phyloP scores from a whole-genome alignment of 2,797 vertebrate species.

The Allobates femoralis region DNA sequence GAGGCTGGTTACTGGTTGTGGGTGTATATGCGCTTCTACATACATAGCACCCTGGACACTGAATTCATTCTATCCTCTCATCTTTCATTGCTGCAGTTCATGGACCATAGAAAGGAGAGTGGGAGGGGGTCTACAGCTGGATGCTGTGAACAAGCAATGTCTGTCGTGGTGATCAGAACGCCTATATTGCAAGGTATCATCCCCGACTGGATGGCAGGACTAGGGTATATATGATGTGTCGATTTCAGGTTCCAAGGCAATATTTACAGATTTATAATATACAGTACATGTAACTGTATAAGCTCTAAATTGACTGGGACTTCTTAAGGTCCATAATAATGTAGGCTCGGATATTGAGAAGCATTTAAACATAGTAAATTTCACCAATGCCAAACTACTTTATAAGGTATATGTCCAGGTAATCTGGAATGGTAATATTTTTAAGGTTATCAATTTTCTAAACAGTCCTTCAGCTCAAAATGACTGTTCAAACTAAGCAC shows the following conservation, averaged over 20 bases:
- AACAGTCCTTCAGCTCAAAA: no score
- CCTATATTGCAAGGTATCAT: background rate
- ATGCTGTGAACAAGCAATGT: background rate
- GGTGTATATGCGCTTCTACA: background rate
- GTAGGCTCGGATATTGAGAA: background rate
- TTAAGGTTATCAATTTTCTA: no score
- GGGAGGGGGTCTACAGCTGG: background rate
- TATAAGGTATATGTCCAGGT: no score
- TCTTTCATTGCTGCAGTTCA: background rate
- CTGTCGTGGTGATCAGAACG: background rate
- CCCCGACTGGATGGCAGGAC: background rate
- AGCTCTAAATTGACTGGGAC: no score
- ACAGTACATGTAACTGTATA: no score
- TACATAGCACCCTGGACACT: background rate
- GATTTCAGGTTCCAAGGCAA: background rate
- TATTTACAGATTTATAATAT: background rate
- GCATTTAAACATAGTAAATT: no score
- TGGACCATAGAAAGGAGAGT: background rate
- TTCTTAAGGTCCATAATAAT: background rate
- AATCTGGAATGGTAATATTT: no score
- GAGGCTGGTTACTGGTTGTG: background rate
- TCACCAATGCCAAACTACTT: no score
- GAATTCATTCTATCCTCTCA: background rate
- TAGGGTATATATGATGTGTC: background rate
- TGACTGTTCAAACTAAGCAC: no score